Conservation (phyloP, 2,888 invertebrate genomes). For the Embidobia sp. region DNA sequence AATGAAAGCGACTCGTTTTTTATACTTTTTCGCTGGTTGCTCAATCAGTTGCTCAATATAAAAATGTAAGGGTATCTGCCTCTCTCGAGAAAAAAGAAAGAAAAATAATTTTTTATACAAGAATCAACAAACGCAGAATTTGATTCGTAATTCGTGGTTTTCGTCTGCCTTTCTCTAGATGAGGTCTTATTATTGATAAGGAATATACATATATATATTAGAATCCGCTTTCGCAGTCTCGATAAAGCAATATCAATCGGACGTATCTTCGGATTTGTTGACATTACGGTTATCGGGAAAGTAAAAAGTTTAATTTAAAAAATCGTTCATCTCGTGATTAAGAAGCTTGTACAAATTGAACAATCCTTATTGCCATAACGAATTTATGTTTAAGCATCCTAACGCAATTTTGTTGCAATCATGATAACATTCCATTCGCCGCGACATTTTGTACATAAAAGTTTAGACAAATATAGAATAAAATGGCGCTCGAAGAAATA, state of each 20-base stretch:
- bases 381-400: slow-evolving; percentile 1
- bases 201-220: slow-evolving; percentile 21
- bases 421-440: slow-evolving; percentile 58
- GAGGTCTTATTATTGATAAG: slow-evolving; percentile 23
- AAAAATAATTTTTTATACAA: neutral
- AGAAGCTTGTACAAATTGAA: neutral
- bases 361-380: no score
- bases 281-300: slow-evolving; percentile 11
- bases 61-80: slow-evolving; percentile 62
- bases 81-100: slow-evolving; percentile 1
- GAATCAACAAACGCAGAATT: neutral
- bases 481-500: slow-evolving; percentile 27
- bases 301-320: no score
- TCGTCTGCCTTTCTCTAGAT: no score
- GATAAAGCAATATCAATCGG: slow-evolving; percentile 16
- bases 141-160: neutral
- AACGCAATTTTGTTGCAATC: slow-evolving; percentile 8
- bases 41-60: slow-evolving; percentile 73
- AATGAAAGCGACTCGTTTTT: slow-evolving; percentile 4
- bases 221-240: slow-evolving; percentile 10
- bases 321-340: no score
- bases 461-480: slow-evolving; percentile 21
- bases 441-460: slow-evolving; percentile 32
- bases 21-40: slow-evolving; percentile 57
- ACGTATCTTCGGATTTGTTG: slow-evolving; percentile 15